Evolutionary conservation across 2,113 vertebrate species (phyloP).

Genomic region (Corythornis vintsioides): DNA sequence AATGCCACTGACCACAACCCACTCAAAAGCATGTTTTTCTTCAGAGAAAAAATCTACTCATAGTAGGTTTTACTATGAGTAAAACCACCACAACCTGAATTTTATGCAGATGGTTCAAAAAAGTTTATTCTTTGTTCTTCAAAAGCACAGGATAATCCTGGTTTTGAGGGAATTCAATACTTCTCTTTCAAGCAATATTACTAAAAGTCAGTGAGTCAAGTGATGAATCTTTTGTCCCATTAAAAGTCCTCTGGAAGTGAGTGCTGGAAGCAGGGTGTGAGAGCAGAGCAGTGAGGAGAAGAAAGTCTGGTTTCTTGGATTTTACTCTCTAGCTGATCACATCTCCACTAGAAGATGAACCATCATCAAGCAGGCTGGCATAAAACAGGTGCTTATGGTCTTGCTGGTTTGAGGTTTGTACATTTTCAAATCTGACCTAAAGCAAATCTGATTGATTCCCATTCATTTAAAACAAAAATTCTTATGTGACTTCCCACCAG

Average conservation of each 20-base stretch:
- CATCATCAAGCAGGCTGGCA: neutral
- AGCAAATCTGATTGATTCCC: neutral
- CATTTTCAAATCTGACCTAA: constrained; percentile 27
- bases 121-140: neutral
- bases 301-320: neutral
- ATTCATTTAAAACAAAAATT: constrained; percentile 33
- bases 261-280: neutral
- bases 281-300: neutral
- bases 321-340: neutral
- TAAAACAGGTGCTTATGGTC: constrained; percentile 17
- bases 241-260: neutral
- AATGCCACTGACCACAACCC: constrained; percentile 20
- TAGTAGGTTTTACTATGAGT: neutral
- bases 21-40: neutral
- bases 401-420: neutral
- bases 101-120: neutral
- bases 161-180: neutral
- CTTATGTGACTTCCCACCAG: constrained; percentile 20
- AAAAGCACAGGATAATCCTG: neutral
- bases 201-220: neutral
- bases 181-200: neutral
- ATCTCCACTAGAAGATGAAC: neutral
- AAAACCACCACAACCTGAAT: neutral
- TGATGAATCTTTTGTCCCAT: neutral
- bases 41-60: neutral